A percentile compares a stretch with the other conserved stretches of the same genome.
Conservation (phyloP, 2,888 invertebrate species). For the Hoplodrina ambigua region DNA sequence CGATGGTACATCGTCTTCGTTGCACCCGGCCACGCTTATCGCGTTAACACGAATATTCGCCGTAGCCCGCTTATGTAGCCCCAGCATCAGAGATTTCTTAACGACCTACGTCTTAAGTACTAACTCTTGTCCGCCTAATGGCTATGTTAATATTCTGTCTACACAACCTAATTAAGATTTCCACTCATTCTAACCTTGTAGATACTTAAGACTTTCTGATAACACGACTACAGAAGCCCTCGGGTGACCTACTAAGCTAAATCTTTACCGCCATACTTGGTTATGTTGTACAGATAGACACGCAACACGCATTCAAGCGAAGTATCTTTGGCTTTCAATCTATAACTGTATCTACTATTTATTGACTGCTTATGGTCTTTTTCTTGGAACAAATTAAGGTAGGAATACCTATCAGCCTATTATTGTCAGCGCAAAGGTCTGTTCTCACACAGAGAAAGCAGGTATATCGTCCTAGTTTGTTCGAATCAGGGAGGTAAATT, state of each 20-base stretch:
- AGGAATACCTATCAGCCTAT: too few species aligned
- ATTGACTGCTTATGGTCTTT: constrained; percentile 36
- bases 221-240: constrained; percentile 55
- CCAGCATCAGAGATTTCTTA: neutral
- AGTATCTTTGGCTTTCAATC: constrained; percentile 58
- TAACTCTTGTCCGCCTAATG: constrained; percentile 14
- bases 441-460: too few species aligned
- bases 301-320: constrained; percentile 57
- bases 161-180: constrained; percentile 30
- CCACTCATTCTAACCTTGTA: constrained; percentile 24
- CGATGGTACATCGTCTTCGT: too few species aligned
- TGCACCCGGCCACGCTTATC: too few species aligned
- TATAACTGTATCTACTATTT: constrained; percentile 36
- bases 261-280: constrained; percentile 49
- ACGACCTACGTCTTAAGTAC: neutral
- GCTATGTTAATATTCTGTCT: constrained; percentile 17
- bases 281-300: constrained; percentile 43
- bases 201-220: constrained; percentile 49
- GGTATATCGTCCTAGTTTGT: neutral
- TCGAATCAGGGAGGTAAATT: neutral
- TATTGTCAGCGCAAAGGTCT: too few species aligned
- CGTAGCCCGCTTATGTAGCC: too few species aligned
- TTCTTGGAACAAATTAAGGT: constrained; percentile 5
- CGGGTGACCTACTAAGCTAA: constrained; percentile 62
- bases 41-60: too few species aligned